A percentile compares a stretch with the other conserved stretches of the same genome.
phyloP scores from a whole-genome alignment of 1,140 invertebrate species.

The Platyura marginata region DNA sequence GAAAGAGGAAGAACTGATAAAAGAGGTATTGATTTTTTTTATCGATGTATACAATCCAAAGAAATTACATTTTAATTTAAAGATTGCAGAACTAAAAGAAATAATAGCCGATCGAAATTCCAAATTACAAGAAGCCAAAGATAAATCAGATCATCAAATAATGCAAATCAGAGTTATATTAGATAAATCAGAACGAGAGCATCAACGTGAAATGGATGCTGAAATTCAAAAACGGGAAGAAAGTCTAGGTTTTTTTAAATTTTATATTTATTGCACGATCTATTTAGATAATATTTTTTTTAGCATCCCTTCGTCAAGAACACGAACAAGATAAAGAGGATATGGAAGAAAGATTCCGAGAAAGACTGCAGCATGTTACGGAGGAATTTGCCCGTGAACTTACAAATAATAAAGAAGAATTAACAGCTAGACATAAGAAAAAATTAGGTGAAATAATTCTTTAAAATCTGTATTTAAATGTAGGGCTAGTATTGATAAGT shows the following conservation, averaged over 20 bases:
- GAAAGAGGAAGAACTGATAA: conserved; percentile 29
- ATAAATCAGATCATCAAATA: conserved; percentile 18
- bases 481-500: not conserved
- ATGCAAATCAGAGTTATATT: conserved; percentile 24
- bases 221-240: conserved; percentile 29
- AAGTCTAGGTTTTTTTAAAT: conserved; percentile 9
- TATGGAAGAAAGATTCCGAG: conserved; percentile 22
- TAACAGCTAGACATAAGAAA: conserved; percentile 31
- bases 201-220: conserved; percentile 32
- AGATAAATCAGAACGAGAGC: conserved; percentile 23
- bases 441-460: conserved; percentile 35
- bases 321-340: conserved; percentile 18
- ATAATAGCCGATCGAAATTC: conserved; percentile 32
- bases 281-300: not conserved
- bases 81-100: conserved; percentile 34
- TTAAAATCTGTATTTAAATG: not conserved
- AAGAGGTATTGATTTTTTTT: conserved; percentile 28
- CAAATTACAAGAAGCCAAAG: conserved; percentile 17
- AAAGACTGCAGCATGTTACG: conserved; percentile 19
- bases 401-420: conserved; percentile 26
- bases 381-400: conserved; percentile 22
- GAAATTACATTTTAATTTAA: conserved; percentile 6
- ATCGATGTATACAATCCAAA: not conserved
- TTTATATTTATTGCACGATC: not conserved
- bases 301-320: conserved; percentile 12